Evolutionary conservation across 2,797 vertebrate genomes (phyloP).

Genomic region (Etheostoma perlongum): DNA sequence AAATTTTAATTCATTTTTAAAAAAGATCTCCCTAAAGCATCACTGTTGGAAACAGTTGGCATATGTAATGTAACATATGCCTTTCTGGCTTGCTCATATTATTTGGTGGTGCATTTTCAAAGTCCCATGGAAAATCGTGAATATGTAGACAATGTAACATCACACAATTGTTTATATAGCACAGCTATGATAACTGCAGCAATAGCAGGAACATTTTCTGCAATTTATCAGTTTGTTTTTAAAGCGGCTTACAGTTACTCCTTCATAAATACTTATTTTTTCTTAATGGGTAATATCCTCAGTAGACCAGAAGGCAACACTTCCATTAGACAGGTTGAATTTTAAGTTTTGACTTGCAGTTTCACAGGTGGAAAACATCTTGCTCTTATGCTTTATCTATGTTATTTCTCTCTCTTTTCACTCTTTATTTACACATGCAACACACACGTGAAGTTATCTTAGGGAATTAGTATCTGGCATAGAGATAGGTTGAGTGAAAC

Average conservation of each 20-base stretch:
- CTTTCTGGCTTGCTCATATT: conserved; percentile 6
- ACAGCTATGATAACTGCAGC: neutral
- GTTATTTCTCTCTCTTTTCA: neutral
- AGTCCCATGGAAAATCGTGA: conserved; percentile 7
- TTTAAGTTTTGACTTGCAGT: neutral
- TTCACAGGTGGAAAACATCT: neutral
- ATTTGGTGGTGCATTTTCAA: conserved; percentile 16
- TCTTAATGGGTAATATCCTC: neutral
- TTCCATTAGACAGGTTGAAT: neutral
- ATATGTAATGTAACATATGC: neutral
- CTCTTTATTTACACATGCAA: neutral
- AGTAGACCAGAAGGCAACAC: neutral
- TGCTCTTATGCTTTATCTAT: neutral
- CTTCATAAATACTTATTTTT: neutral
- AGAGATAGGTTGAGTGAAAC: neutral
- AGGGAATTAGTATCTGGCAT: neutral
- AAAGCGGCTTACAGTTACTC: too few species aligned
- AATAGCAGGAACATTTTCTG: neutral
- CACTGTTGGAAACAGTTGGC: neutral
- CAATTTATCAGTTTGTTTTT: neutral
- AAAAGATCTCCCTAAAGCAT: conserved; percentile 3
- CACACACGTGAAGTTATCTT: neutral
- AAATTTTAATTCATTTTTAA: neutral
- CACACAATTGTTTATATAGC: neutral
- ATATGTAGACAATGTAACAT: neutral